Percentiles rank a stretch among this genome's conserved stretches.
phyloP scores from a whole-genome alignment of 2,888 invertebrate genomes.

The Leptopilina myrica region DNA sequence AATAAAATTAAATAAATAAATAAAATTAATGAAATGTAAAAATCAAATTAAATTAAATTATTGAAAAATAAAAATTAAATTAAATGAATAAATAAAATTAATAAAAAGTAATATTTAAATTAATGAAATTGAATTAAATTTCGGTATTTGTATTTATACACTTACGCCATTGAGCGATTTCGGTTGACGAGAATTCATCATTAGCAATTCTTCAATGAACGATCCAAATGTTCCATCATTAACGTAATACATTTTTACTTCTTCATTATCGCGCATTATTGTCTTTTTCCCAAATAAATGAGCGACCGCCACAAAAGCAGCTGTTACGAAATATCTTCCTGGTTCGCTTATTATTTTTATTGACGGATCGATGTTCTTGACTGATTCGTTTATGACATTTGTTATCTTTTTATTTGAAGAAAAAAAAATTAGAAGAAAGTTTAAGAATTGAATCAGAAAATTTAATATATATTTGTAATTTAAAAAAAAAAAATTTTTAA shows the following conservation, averaged over 20 bases:
- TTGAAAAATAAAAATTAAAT: too few relatives aligned
- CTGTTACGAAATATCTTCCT: conserved; percentile 81
- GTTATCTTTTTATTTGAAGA: conserved; percentile 66
- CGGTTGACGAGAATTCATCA: conserved; percentile 60
- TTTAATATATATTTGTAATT: too few relatives aligned
- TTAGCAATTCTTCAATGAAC: conserved; percentile 78
- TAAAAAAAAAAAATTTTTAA: too few relatives aligned
- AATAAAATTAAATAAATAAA: too few relatives aligned
- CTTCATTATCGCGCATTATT: conserved; percentile 62
- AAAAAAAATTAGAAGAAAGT: too few relatives aligned
- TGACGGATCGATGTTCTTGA: conserved; percentile 74
- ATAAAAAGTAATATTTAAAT: too few relatives aligned
- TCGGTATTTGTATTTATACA: background rate
- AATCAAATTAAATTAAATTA: too few relatives aligned
- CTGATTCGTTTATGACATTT: conserved; percentile 77
- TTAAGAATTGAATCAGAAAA: too few relatives aligned
- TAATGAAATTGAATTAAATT: too few relatives aligned
- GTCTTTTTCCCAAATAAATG: conserved; percentile 79
- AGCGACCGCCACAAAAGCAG: conserved; percentile 80
- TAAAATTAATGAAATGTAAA: too few relatives aligned
- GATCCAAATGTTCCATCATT: conserved; percentile 83
- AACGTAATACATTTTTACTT: conserved; percentile 79
- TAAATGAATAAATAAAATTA: too few relatives aligned
- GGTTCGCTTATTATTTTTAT: conserved; percentile 80
- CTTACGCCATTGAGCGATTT: conserved; percentile 55